phyloP scores from a whole-genome alignment of 2,888 invertebrate genomes.

The Drosophila mettleri region DNA sequence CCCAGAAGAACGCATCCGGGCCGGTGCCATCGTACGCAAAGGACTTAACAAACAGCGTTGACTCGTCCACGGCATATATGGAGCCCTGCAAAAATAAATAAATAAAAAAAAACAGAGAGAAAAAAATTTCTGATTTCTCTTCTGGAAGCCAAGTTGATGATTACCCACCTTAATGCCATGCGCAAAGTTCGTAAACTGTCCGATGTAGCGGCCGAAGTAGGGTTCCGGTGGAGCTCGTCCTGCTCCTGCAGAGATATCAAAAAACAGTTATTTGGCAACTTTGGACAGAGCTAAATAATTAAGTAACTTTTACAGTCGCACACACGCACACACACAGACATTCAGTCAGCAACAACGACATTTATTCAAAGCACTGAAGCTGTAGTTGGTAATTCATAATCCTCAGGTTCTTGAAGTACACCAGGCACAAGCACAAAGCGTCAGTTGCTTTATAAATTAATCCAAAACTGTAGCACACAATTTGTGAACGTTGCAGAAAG shows the following conservation, averaged over 20 bases:
- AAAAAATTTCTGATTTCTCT: not conserved
- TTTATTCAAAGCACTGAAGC: slow-evolving; percentile 26
- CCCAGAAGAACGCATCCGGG: slow-evolving; percentile 96
- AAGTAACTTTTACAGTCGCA: slow-evolving; percentile 13
- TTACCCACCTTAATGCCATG: slow-evolving; percentile 88
- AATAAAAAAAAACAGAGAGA: not conserved
- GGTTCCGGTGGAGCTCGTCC: slow-evolving; percentile 86
- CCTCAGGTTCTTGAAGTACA: slow-evolving; percentile 43
- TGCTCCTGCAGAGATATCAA: slow-evolving; percentile 61
- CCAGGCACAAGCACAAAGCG: slow-evolving; percentile 38
- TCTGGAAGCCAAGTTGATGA: slow-evolving; percentile 3
- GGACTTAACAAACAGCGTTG: slow-evolving; percentile 93
- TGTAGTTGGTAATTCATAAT: slow-evolving; percentile 61
- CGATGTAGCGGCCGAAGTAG: slow-evolving; percentile 92
- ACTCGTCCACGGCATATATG: slow-evolving; percentile 95
- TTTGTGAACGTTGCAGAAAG: slow-evolving; percentile 54
- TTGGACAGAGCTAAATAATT: slow-evolving; percentile 7
- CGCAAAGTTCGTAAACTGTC: slow-evolving; percentile 90
- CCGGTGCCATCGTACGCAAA: slow-evolving; percentile 95
- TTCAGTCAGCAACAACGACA: not conserved
- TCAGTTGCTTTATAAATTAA: slow-evolving; percentile 67
- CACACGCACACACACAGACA: not conserved
- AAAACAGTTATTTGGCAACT: slow-evolving; percentile 23
- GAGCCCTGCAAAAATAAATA: slow-evolving; percentile 88
- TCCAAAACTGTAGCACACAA: slow-evolving; percentile 56